phyloP scores from a whole-genome alignment of 2,797 vertebrate species.

The Clarias platycephalus region DNA sequence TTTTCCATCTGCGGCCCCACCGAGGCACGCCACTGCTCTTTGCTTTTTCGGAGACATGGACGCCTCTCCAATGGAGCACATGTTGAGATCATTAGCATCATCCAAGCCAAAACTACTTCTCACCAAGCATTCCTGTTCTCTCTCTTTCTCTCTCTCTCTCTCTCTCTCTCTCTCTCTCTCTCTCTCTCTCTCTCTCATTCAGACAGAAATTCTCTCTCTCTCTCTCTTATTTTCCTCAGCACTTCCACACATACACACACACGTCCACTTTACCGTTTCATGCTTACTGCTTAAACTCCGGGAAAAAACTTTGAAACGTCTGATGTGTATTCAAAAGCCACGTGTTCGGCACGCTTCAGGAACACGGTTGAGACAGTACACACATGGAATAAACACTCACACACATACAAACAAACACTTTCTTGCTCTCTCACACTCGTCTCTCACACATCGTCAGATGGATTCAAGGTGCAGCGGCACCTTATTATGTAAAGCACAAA shows the following conservation, averaged over 20 bases:
- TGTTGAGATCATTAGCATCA: slow-evolving; percentile 79
- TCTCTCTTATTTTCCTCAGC: slow-evolving; percentile 1
- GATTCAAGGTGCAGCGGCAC: background rate
- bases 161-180: background rate
- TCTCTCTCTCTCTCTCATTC: background rate
- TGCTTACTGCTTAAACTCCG: slow-evolving; percentile 19
- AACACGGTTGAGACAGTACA: background rate
- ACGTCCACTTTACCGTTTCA: slow-evolving; percentile 1
- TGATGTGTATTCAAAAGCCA: slow-evolving; percentile 16
- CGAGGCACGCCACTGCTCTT: slow-evolving; percentile 68
- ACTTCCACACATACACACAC: background rate
- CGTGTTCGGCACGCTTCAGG: background rate
- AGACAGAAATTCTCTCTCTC: background rate
- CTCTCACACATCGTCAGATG: background rate
- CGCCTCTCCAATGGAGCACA: slow-evolving; percentile 72
- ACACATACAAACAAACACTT: background rate
- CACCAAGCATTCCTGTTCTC: slow-evolving; percentile 63
- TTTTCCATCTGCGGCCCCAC: slow-evolving; percentile 69
- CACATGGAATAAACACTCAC: background rate
- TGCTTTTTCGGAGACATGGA: slow-evolving; percentile 71
- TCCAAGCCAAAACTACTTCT: slow-evolving; percentile 76
- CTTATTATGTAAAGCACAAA: background rate
- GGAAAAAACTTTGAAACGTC: background rate
- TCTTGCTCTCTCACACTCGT: too few relatives aligned
- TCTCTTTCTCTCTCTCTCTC: slow-evolving; percentile 8